Evolutionary conservation across 2,797 vertebrate genomes (phyloP), one percentile per base, ranked within the genome.

Genomic region (Thalassophryne amazonica): DNA sequence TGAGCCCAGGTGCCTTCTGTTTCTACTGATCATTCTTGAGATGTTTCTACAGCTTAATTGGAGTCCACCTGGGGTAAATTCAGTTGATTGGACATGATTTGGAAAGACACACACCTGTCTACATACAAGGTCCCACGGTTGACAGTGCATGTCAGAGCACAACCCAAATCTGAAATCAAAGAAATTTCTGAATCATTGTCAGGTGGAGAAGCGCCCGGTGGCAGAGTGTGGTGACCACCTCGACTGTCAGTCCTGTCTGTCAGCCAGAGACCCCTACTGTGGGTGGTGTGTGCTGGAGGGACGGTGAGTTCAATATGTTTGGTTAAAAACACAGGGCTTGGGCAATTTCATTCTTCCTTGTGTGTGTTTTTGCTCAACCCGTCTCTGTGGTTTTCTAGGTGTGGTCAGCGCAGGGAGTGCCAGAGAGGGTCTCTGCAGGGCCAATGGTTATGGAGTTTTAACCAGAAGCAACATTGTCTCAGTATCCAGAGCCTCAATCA

Each of bases 261-360:
- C 90, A 2, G 86, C 90, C 37, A 91, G 56, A 40, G 97, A 99
- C 78, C 95, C 97, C 0, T 97, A 98, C 72, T 98, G 97, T 52
- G 97, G 96, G 27, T 98, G 97, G 97, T 99, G 97, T 85, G 93
- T 96, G 32, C 92, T 98, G 38, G 93, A 95, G 21, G 97, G 95
- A 73, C 85, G 92, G 96, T 98, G 65, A 86, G 94, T 82, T 12
- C 3, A 19, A 16, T 22, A 8, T 28, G 6, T 38, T 1, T 15
- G 7, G 6, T 17, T 5, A 22, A 28, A 15, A 19, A 21, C 20
- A 15, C 9, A 3, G 11, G 18, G 16, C 6, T n/a, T 3, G 10
- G 36, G 24, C 6, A 2, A 9, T 30, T 28, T 23, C 46, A n/a
- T 43, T 36, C 14, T 14, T 66, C 1, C 28, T 9, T 11, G 9